phyloP scores from a whole-genome alignment of 2,888 invertebrate genomes.

The Adelognathus sp. region DNA sequence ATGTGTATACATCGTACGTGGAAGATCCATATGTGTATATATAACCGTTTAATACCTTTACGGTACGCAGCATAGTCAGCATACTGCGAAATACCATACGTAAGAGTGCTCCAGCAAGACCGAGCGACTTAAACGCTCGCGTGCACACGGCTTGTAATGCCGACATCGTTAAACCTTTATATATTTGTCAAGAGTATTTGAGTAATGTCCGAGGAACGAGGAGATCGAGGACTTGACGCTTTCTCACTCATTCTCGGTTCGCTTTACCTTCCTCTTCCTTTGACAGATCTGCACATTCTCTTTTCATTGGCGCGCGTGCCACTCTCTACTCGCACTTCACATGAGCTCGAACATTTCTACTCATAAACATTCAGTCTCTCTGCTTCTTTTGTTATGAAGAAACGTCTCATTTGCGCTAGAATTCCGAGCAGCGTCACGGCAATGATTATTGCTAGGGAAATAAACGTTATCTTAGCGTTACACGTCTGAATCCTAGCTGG shows the following conservation, averaged over 20 bases:
- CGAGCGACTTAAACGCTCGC: slow-evolving; percentile 70
- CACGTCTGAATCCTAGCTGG: background rate
- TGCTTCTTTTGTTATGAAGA: background rate
- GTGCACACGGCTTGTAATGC: slow-evolving; percentile 69
- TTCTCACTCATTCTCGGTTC: slow-evolving; percentile 33
- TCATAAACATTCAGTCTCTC: background rate
- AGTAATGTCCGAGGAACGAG: slow-evolving; percentile 68
- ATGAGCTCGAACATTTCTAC: slow-evolving; percentile 10
- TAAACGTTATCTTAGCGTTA: slow-evolving; percentile 1
- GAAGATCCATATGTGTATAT: too few species aligned
- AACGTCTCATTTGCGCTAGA: slow-evolving; percentile 8
- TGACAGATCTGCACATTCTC: slow-evolving; percentile 27
- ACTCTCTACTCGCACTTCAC: slow-evolving; percentile 28
- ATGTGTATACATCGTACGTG: background rate
- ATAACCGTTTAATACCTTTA: slow-evolving; percentile 28
- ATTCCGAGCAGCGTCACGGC: slow-evolving; percentile 29
- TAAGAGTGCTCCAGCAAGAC: slow-evolving; percentile 33
- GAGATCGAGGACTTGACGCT: slow-evolving; percentile 54
- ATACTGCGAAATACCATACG: slow-evolving; percentile 11
- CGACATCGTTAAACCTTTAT: slow-evolving; percentile 71
- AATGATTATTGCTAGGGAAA: slow-evolving; percentile 11
- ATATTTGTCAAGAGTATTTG: slow-evolving; percentile 71
- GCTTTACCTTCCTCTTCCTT: slow-evolving; percentile 9
- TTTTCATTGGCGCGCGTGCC: slow-evolving; percentile 25
- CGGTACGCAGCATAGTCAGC: background rate